Conservation (phyloP, 1,140 invertebrate species). For the Linepithema humile region DNA sequence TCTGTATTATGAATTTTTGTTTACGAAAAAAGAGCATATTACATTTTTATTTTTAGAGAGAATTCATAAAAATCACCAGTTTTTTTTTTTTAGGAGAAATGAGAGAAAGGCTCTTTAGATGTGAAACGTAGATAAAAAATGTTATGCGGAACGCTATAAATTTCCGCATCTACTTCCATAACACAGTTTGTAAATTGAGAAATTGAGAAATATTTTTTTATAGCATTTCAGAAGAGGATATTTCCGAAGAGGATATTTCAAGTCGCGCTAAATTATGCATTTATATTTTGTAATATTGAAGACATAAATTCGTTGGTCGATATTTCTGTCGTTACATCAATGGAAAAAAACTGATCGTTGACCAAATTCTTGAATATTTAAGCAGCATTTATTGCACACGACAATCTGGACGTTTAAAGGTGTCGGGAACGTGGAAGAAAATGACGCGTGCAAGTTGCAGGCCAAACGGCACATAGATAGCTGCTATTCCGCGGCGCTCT, state of each 20-base stretch:
- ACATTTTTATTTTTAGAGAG: background rate
- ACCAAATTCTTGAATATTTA: too few species aligned
- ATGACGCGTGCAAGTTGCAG: conserved; percentile 14
- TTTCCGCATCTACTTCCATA: background rate
- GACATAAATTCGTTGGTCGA: too few species aligned
- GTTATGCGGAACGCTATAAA: conserved; percentile 15
- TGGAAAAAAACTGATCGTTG: background rate
- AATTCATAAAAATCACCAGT: background rate
- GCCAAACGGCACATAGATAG: conserved; percentile 54
- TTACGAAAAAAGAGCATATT: background rate
- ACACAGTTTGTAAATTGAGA: background rate
- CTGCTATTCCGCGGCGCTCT: conserved; percentile 55
- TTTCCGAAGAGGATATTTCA: conserved; percentile 12
- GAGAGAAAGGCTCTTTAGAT: background rate
- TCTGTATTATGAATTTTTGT: background rate
- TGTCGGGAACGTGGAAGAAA: background rate
- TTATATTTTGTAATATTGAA: conserved; percentile 38
- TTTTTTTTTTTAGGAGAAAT: background rate
- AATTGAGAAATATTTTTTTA: conserved; percentile 14
- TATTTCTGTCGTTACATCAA: too few species aligned
- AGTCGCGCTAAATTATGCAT: background rate
- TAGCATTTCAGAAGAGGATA: background rate
- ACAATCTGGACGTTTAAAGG: background rate
- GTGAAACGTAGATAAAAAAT: conserved; percentile 10
- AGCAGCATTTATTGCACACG: background rate